Conservation (phyloP, 2,113 vertebrate species). For the Scopus umbretta region DNA sequence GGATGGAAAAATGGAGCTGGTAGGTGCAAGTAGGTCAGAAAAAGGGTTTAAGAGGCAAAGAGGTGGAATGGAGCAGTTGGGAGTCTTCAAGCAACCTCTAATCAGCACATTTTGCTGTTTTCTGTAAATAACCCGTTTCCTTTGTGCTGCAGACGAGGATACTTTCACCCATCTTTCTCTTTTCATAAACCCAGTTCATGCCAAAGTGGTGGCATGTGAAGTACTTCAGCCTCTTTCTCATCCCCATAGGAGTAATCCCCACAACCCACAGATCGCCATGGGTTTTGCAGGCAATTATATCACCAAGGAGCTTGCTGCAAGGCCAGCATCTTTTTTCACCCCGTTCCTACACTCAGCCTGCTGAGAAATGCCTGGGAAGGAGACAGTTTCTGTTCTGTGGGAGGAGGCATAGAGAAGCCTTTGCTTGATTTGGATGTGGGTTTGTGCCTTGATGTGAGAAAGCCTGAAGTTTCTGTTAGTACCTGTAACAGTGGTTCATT, state of each 20-base stretch:
- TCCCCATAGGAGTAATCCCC: background rate
- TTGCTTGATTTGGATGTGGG: background rate
- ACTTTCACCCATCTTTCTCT: background rate
- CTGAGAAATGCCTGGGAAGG: background rate
- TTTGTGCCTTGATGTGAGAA: background rate
- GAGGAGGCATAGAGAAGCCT: background rate
- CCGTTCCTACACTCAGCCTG: background rate
- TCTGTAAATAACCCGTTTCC: background rate
- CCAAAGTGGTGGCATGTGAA: accelerated
- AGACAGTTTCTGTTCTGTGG: background rate
- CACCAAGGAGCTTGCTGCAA: background rate
- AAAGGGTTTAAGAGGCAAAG: background rate
- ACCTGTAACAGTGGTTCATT: background rate
- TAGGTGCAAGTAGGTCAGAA: background rate
- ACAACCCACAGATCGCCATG: background rate
- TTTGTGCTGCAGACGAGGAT: background rate
- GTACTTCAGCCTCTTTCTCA: background rate
- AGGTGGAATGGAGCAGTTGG: background rate
- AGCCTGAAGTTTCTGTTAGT: background rate
- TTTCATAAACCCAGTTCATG: background rate
- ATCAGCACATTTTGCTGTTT: background rate
- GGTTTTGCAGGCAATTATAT: background rate
- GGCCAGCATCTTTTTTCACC: background rate
- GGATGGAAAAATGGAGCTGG: background rate
- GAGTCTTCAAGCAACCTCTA: background rate